Conservation (phyloP, 2,113 vertebrate species). For the Pachycephala philippinensis region DNA sequence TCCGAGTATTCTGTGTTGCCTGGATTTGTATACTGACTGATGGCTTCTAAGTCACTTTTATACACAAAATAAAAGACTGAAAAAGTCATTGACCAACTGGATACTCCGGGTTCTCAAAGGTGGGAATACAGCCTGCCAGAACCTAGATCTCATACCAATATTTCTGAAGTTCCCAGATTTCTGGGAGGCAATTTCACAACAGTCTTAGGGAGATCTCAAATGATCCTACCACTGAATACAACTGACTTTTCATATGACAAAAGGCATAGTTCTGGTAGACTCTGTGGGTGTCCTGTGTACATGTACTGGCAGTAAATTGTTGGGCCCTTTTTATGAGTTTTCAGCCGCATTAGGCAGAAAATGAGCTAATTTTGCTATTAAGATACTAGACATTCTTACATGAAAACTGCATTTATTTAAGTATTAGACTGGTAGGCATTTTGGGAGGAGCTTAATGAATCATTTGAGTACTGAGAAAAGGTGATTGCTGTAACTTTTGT, state of each 20-base stretch:
- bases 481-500: neutral
- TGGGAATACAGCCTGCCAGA: neutral
- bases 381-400: neutral
- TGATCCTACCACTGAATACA: neutral
- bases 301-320: accelerated
- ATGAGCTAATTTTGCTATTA: neutral
- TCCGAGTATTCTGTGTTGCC: neutral
- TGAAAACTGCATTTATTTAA: neutral
- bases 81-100: neutral
- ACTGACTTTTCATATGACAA: neutral
- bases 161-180: neutral
- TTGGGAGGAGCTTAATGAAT: neutral
- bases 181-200: neutral
- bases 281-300: neutral
- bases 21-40: neutral
- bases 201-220: neutral
- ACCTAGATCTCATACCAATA: neutral
- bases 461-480: neutral
- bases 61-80: neutral
- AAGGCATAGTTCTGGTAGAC: neutral
- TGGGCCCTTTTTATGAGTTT: neutral
- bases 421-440: neutral
- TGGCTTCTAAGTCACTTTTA: neutral
- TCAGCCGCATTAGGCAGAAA: neutral
- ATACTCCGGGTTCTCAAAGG: neutral